phyloP scores from a whole-genome alignment of 2,888 invertebrate species.

The Cactoblastis cactorum region DNA sequence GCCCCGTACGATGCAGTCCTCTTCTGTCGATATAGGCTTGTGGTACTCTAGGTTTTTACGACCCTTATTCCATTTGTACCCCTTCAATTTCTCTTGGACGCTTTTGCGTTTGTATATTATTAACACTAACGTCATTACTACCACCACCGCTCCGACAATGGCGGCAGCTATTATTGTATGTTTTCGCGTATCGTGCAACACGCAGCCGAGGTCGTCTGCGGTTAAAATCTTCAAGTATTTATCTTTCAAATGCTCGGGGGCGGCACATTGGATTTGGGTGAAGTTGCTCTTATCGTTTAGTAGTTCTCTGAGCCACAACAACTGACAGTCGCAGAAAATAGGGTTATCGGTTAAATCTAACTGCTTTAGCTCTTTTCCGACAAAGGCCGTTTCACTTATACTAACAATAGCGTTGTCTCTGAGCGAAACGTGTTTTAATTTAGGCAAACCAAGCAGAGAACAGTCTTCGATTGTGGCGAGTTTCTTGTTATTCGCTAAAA shows the following conservation, averaged over 20 bases:
- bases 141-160: conserved; percentile 85
- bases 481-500: conserved; percentile 88
- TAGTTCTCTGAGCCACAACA: conserved; percentile 88
- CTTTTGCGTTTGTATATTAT: conserved; percentile 88
- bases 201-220: conserved; percentile 89
- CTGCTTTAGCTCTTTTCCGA: conserved; percentile 87
- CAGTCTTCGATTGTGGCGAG: conserved; percentile 86
- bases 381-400: conserved; percentile 87
- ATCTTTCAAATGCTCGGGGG: conserved; percentile 85
- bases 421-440: conserved; percentile 86
- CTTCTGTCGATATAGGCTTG: conserved; percentile 91
- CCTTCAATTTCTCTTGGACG: conserved; percentile 90
- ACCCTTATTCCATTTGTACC: conserved; percentile 88
- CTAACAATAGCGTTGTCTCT: conserved; percentile 88
- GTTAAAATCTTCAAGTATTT: conserved; percentile 83
- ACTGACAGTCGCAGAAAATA: conserved; percentile 87
- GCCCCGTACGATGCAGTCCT: conserved; percentile 88
- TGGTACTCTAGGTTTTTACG: conserved; percentile 93
- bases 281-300: conserved; percentile 84
- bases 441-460: conserved; percentile 87
- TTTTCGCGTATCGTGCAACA: conserved; percentile 87
- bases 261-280: conserved; percentile 85
- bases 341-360: conserved; percentile 91
- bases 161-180: conserved; percentile 89
- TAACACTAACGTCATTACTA: conserved; percentile 84